Evolutionary conservation across 1,140 invertebrate genomes (phyloP).

Genomic region (Drosophila melanogaster): Release_6_plus_ISO1_MT NC_004354.4:1649001-1649500

Average conservation of each 20-base stretch:
- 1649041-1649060: slow-evolving; percentile 50
- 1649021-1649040: slow-evolving; percentile 33
- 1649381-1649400: slow-evolving; percentile 26
- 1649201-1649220: neutral
- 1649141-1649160: slow-evolving; percentile 10
- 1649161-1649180: neutral
- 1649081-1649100: slow-evolving; percentile 81
- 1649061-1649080: slow-evolving; percentile 66
- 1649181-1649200: neutral
- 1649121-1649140: slow-evolving; percentile 32
- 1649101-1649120: slow-evolving; percentile 63
- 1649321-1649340: slow-evolving; percentile 46
- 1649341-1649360: slow-evolving; percentile 59
- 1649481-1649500: slow-evolving; percentile 84
- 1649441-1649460: slow-evolving; percentile 28
- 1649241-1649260: neutral
- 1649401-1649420: slow-evolving; percentile 20
- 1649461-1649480: slow-evolving; percentile 70
- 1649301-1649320: slow-evolving; percentile 5
- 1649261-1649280: neutral
- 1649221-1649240: neutral
- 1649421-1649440: slow-evolving; percentile 20
- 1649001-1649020: slow-evolving; percentile 43
- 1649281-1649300: slow-evolving; percentile 1
- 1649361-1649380: slow-evolving; percentile 59